These are phyloP conservation scores for Netelia fuscicornis DNA, from an alignment of 2,888 invertebrate genomes.

Conservation along the genomic window DNA sequence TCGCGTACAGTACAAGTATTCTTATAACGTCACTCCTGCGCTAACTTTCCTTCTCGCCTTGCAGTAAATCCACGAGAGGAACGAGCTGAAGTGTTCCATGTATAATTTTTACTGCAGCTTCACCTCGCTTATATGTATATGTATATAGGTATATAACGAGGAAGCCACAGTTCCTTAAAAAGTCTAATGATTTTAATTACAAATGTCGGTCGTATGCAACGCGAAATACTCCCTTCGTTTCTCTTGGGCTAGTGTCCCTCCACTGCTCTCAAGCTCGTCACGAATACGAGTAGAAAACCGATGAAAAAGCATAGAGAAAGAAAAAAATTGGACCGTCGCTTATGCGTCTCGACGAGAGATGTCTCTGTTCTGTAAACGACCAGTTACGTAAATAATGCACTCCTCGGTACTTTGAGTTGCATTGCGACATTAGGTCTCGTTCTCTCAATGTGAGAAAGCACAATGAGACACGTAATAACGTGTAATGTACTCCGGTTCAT, in stretches of 20 bases:
- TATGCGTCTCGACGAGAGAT: constrained; percentile 20
- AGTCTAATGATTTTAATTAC: constrained; percentile 78
- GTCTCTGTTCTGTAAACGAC: constrained; percentile 33
- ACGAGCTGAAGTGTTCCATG: constrained; percentile 22
- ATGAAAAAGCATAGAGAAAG: constrained; percentile 1
- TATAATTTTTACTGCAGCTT: constrained; percentile 45
- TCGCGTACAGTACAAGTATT: not conserved
- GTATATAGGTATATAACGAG: constrained; percentile 62
- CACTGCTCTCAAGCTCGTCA: constrained; percentile 5
- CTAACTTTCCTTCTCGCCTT: not conserved
- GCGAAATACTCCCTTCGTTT: constrained; percentile 56
- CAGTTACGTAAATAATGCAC: constrained; percentile 55
- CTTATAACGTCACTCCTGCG: not conserved
- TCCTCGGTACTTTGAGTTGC: constrained; percentile 26
- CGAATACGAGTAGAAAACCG: constrained; percentile 12
- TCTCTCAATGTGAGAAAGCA: constrained; percentile 42
- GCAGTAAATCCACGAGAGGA: not conserved
- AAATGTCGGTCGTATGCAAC: constrained; percentile 59
- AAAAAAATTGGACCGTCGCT: constrained; percentile 21
- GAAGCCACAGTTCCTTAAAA: constrained; percentile 69
- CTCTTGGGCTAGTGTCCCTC: not conserved
- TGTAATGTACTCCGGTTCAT: constrained; percentile 6
- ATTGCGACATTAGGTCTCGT: constrained; percentile 45
- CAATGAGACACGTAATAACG: constrained; percentile 48
- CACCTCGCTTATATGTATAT: constrained; percentile 16